Conservation (phyloP, 2,113 vertebrate genomes). For the Scytalopus superciliaris region DNA sequence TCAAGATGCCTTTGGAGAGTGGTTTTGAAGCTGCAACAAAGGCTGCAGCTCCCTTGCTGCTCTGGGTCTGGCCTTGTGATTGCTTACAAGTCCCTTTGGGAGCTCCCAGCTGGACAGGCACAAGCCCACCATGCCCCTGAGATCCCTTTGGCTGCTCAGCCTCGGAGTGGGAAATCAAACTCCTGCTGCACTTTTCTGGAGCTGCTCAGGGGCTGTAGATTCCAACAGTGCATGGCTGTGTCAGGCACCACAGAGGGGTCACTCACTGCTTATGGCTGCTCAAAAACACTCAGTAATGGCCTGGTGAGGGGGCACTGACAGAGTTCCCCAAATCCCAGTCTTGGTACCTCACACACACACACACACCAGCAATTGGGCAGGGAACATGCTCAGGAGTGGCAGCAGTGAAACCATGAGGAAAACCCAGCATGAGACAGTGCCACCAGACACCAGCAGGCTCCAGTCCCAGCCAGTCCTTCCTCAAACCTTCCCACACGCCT, state of each 20-base stretch:
- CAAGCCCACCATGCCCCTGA: accelerated
- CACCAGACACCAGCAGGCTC: background rate
- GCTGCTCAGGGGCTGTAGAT: background rate
- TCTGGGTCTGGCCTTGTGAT: background rate
- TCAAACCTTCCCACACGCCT: background rate
- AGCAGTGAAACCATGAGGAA: background rate
- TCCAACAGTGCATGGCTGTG: accelerated
- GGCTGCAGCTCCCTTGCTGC: background rate
- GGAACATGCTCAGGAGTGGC: background rate
- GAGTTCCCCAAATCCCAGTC: accelerated
- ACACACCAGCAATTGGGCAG: background rate
- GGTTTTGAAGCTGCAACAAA: background rate
- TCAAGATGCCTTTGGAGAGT: background rate
- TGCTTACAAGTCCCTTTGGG: background rate
- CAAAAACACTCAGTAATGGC: background rate
- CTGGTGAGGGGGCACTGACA: background rate
- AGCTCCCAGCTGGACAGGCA: background rate
- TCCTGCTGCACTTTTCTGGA: background rate
- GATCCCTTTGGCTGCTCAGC: background rate
- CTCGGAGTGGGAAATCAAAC: accelerated
- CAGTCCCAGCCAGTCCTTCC: background rate
- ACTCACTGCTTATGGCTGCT: background rate
- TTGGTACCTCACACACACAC: background rate
- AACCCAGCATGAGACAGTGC: accelerated
- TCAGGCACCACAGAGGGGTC: no score